phyloP scores from a whole-genome alignment of 2,797 vertebrate genomes.

The Neomorphus geoffroyi region DNA sequence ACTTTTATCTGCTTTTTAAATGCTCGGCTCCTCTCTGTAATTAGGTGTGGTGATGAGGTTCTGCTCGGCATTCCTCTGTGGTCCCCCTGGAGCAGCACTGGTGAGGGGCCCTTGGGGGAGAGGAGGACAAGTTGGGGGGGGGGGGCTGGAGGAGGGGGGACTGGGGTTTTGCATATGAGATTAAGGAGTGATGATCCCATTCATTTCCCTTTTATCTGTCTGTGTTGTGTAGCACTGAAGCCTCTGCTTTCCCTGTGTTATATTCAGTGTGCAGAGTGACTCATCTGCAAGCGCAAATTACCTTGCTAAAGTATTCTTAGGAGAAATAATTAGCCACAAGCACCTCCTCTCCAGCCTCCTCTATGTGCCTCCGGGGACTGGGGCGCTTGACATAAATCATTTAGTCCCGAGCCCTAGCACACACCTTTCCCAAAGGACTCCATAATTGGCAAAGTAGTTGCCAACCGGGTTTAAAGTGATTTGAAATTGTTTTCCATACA shows the following conservation, averaged over 20 bases:
- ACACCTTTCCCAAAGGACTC: conserved; percentile 81
- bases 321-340: conserved; percentile 83
- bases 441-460: conserved; percentile 85
- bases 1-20: conserved; percentile 1
- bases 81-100: neutral
- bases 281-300: conserved; percentile 82
- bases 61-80: neutral
- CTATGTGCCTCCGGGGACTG: conserved; percentile 72
- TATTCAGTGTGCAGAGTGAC: conserved; percentile 64
- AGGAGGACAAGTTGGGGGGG: neutral
- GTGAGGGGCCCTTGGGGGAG: neutral
- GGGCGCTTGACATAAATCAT: conserved; percentile 83
- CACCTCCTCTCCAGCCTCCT: conserved; percentile 77
- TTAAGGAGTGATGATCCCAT: neutral
- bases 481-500: conserved; percentile 85
- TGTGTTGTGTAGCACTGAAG: conserved; percentile 41
- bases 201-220: conserved; percentile 65
- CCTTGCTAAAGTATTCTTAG: conserved; percentile 81
- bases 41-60: neutral
- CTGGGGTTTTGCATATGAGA: conserved; percentile 20
- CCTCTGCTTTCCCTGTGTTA: conserved; percentile 67
- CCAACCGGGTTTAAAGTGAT: conserved; percentile 84
- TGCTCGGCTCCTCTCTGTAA: neutral
- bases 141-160: too few relatives aligned
- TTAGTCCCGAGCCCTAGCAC: conserved; percentile 79